phyloP scores from a whole-genome alignment of 2,113 vertebrate genomes.

The Struthidea cinerea region DNA sequence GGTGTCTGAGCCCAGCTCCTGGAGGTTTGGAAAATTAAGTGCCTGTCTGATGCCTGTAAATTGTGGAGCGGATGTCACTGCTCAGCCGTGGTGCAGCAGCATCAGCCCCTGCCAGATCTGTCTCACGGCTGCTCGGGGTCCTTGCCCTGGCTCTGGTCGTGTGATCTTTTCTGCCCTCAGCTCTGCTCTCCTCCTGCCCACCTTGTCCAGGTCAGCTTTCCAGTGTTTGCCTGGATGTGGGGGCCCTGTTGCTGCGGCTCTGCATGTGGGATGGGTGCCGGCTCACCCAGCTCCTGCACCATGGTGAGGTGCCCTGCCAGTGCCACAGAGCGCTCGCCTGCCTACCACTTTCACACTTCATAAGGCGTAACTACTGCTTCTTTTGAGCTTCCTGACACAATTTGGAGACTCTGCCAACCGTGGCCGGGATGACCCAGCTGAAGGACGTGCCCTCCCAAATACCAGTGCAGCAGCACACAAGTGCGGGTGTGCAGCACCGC shows the following conservation, averaged over 20 bases:
- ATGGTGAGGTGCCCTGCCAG: rapidly evolving
- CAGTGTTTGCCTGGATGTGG: rapidly evolving
- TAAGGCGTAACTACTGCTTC: rapidly evolving
- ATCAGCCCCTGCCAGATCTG: not conserved
- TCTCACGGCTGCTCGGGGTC: rapidly evolving
- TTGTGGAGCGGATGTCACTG: not conserved
- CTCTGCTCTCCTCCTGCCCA: not conserved
- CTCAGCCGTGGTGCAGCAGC: rapidly evolving
- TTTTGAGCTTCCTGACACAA: rapidly evolving
- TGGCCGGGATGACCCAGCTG: not conserved
- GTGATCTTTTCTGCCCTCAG: not conserved
- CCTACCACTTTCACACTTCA: rapidly evolving
- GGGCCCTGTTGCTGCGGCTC: not conserved
- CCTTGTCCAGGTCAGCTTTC: not conserved
- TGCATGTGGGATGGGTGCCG: rapidly evolving
- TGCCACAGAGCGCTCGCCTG: rapidly evolving
- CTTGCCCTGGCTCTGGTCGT: not conserved
- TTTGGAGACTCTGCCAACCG: rapidly evolving
- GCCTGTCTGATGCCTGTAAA: not conserved
- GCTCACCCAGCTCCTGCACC: not conserved
- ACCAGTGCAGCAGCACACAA: rapidly evolving
- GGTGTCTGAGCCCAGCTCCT: not conserved
- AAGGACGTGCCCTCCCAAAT: not conserved
- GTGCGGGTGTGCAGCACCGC: not conserved
- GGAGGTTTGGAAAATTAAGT: not conserved